phyloP scores from a whole-genome alignment of 2,888 invertebrate species.

The Cosmopolites sordidus region DNA sequence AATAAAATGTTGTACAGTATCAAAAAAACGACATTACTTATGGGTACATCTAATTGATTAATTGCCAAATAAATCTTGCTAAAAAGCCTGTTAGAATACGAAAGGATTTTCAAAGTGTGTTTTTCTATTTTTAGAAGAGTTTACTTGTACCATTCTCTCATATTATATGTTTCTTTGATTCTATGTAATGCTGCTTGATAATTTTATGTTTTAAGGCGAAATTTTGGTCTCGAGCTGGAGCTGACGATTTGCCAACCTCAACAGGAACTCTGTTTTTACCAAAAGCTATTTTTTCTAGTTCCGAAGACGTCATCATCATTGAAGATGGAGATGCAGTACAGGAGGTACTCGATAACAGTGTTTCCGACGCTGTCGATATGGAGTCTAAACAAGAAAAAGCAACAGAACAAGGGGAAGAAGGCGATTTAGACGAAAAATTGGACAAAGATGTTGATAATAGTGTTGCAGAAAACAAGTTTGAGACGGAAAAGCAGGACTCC shows the following conservation, averaged over 20 bases:
- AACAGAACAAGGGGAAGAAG: background rate
- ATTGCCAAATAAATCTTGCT: too few relatives aligned
- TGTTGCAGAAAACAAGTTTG: too few relatives aligned
- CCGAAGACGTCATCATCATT: slow-evolving; percentile 1
- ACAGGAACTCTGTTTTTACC: slow-evolving; percentile 22
- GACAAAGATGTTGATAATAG: too few relatives aligned
- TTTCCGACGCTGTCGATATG: background rate
- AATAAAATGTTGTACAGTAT: too few relatives aligned
- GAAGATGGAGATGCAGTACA: background rate
- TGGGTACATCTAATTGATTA: too few relatives aligned
- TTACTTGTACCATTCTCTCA: background rate
- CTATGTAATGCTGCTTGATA: background rate
- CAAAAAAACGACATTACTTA: too few relatives aligned
- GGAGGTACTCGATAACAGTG: too few relatives aligned
- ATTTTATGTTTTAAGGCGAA: slow-evolving; percentile 22
- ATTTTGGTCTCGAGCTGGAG: slow-evolving; percentile 48
- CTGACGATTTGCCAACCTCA: slow-evolving; percentile 36
- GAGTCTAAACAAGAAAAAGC: background rate
- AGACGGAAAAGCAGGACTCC: too few relatives aligned
- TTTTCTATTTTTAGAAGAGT: too few relatives aligned
- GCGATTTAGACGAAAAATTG: background rate
- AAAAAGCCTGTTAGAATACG: too few relatives aligned
- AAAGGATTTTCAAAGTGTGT: too few relatives aligned
- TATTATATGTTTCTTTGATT: background rate
- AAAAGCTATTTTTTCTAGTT: slow-evolving; percentile 28